These are phyloP conservation scores for Scaptodrosophila latifasciaeformis DNA, from an alignment of 2,888 invertebrate species.

Conservation along the genomic window DNA sequence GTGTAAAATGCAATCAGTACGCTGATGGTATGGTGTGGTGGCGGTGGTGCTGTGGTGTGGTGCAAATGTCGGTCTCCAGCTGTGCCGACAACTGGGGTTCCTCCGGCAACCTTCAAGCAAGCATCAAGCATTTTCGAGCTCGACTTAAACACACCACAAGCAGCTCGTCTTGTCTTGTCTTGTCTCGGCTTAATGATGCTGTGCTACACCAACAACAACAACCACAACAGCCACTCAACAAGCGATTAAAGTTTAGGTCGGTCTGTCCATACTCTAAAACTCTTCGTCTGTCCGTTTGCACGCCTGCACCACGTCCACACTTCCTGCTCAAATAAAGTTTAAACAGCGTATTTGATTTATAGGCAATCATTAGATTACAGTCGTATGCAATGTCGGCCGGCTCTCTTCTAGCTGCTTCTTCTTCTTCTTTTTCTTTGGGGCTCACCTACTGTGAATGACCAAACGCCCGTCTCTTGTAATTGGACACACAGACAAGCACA, in stretches of 20 bases:
- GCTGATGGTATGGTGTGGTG: constrained; percentile 5
- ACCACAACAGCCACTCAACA: constrained; percentile 31
- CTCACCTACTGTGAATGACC: too few species aligned
- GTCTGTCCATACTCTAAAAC: neutral
- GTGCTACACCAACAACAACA: constrained; percentile 36
- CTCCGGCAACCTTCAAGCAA: neutral
- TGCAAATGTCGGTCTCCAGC: constrained; percentile 49
- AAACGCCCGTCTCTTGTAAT: constrained; percentile 51
- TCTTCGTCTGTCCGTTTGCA: constrained; percentile 13
- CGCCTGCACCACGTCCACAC: constrained; percentile 62
- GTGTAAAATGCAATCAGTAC: constrained; percentile 70
- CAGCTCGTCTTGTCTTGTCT: constrained; percentile 11
- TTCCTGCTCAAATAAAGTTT: constrained; percentile 71
- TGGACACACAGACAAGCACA: constrained; percentile 40
- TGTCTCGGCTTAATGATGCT: constrained; percentile 51
- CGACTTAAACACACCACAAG: neutral
- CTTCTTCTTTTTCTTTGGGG: constrained; percentile 4
- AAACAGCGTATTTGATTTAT: constrained; percentile 69
- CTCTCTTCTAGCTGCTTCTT: constrained; percentile 6
- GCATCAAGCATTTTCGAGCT: neutral
- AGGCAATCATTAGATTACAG: constrained; percentile 69
- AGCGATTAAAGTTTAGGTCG: constrained; percentile 54
- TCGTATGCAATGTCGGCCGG: constrained; percentile 44
- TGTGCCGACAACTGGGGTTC: constrained; percentile 24
- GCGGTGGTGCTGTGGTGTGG: constrained; percentile 22